These are phyloP conservation scores for Spea hammondii DNA, from an alignment of 2,797 vertebrate genomes.

Conservation along the genomic window DNA sequence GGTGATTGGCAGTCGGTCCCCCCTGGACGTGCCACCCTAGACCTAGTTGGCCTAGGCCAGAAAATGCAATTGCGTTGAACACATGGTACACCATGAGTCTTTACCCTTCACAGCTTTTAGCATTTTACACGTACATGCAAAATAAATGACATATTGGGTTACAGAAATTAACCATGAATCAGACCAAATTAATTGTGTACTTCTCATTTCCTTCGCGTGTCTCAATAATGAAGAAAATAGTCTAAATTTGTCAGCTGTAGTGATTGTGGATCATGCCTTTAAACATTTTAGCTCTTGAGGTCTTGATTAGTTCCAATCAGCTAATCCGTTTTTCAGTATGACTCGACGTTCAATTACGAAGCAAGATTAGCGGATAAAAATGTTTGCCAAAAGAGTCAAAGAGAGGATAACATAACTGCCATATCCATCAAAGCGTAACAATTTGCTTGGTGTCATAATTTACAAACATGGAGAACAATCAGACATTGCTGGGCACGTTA, in stretches of 20 bases:
- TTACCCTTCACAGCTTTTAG: too few species aligned
- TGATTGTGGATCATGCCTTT: not conserved
- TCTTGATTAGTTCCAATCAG: not conserved
- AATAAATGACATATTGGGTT: too few species aligned
- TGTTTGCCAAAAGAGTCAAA: not conserved
- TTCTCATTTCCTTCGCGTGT: too few species aligned
- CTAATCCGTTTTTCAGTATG: not conserved
- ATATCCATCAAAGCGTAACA: slow-evolving; percentile 7
- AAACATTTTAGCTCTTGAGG: not conserved
- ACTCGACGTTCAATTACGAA: not conserved
- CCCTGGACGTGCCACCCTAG: too few species aligned
- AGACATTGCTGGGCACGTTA: slow-evolving; percentile 19
- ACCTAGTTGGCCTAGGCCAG: too few species aligned
- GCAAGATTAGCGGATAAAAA: not conserved
- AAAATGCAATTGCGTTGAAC: too few species aligned
- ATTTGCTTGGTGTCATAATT: slow-evolving; percentile 9
- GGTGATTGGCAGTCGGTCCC: too few species aligned
- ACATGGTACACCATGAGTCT: too few species aligned
- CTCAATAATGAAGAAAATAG: too few species aligned
- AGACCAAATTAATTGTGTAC: too few species aligned
- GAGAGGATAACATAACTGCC: not conserved
- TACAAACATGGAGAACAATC: slow-evolving; percentile 13
- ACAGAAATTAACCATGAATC: too few species aligned
- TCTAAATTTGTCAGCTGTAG: not conserved
- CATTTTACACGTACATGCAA: too few species aligned